Conservation (phyloP, 2,888 invertebrate species). For the Lathronympha strigana region DNA sequence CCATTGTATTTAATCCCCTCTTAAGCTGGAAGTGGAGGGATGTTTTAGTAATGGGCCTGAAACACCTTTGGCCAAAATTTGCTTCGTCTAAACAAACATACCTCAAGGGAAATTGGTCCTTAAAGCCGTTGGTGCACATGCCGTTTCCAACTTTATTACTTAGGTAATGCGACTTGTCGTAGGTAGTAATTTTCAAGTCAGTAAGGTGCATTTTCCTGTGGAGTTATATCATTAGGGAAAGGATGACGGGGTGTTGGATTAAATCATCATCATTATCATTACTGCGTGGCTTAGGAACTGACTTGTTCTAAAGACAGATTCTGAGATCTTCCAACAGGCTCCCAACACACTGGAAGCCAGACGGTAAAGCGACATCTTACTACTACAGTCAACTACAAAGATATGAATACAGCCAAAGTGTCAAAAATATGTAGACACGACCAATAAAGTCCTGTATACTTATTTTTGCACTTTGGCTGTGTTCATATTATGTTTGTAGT, state of each 20-base stretch:
- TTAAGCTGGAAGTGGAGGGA: neutral
- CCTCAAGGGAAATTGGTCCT: neutral
- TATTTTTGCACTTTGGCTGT: too few species aligned
- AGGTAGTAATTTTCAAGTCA: neutral
- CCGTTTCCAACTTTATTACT: neutral
- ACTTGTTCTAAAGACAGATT: too few species aligned
- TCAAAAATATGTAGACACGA: too few species aligned
- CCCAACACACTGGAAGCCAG: too few species aligned
- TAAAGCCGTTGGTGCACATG: neutral
- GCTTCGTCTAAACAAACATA: neutral
- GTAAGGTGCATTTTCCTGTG: neutral
- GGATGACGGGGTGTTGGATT: neutral
- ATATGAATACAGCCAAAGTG: too few species aligned
- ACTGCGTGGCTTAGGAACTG: neutral
- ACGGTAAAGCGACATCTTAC: too few species aligned
- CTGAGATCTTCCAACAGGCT: too few species aligned
- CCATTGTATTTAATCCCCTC: slow-evolving; percentile 8
- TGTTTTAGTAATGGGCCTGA: slow-evolving; percentile 7
- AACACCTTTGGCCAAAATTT: neutral
- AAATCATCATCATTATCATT: slow-evolving; percentile 1
- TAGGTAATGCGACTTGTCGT: neutral
- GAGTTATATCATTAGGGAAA: neutral
- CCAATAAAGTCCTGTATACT: too few species aligned
- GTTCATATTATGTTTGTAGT: too few species aligned
- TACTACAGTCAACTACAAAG: too few species aligned